phyloP scores from a whole-genome alignment of 2,888 invertebrate species.

The Phytoseiulus persimilis region DNA sequence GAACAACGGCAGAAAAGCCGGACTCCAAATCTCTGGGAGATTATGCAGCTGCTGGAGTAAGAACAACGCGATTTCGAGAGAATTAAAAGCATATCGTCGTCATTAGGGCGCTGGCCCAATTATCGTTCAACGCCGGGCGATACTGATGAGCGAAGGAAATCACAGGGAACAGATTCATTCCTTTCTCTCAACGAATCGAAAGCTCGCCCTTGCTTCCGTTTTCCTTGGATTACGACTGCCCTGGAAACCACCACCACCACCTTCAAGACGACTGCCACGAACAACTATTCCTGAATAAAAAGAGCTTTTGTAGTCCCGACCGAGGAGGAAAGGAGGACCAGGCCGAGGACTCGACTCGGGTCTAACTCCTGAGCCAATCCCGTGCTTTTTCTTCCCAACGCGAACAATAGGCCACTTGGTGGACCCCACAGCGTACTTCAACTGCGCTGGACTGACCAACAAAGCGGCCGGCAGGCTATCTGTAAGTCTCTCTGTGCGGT shows the following conservation, averaged over 20 bases:
- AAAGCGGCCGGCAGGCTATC: no score
- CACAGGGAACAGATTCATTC: neutral
- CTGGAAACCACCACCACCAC: neutral
- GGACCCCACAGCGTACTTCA: neutral
- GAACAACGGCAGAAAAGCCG: no score
- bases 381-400: neutral
- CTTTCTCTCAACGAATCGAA: neutral
- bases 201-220: neutral
- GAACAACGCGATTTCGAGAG: no score
- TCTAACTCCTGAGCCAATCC: neutral
- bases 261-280: neutral
- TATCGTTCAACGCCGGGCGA: neutral
- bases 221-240: neutral
- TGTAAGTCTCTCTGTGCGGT: no score
- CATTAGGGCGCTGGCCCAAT: neutral
- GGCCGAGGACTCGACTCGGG: neutral
- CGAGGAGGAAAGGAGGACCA: neutral
- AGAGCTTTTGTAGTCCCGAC: neutral
- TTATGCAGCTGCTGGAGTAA: no score
- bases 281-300: neutral
- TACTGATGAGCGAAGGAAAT: neutral
- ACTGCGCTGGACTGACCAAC: neutral
- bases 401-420: neutral
- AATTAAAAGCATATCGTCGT: neutral
- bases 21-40: no score